These are phyloP conservation scores for Ibidorhyncha struthersii DNA, from an alignment of 2,113 vertebrate genomes.

Conservation along the genomic window DNA sequence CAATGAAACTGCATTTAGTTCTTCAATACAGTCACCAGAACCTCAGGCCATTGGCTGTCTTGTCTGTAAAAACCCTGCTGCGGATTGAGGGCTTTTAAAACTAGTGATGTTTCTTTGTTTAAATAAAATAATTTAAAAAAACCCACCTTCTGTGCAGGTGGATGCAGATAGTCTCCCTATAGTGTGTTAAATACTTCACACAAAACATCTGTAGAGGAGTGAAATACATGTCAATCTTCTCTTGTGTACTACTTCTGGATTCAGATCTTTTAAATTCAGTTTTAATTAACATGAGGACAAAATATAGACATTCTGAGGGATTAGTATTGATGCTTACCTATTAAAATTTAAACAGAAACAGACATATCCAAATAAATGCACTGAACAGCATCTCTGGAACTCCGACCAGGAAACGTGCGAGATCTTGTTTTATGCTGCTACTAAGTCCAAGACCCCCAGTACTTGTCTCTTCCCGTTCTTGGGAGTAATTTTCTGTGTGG, in stretches of 20 bases:
- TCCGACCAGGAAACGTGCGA: fast-evolving
- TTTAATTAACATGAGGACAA: background rate
- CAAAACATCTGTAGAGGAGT: background rate
- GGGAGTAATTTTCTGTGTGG: background rate
- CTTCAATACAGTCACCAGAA: background rate
- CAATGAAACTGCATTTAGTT: background rate
- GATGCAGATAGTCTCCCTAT: background rate
- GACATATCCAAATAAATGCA: background rate
- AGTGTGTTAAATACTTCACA: background rate
- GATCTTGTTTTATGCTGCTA: background rate
- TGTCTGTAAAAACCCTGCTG: background rate
- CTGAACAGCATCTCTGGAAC: background rate
- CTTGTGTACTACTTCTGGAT: background rate
- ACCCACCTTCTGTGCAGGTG: background rate
- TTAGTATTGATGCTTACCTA: background rate
- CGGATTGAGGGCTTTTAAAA: background rate
- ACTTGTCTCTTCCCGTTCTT: background rate
- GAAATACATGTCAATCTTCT: background rate
- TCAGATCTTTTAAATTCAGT: background rate
- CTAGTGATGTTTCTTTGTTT: background rate
- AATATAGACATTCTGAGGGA: background rate
- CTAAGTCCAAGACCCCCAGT: background rate
- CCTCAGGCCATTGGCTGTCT: background rate
- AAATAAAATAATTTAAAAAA: background rate
- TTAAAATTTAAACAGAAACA: background rate